A percentile compares a stretch with the other conserved stretches of the same genome.
These are phyloP conservation scores for Stomorhina lunata DNA, from an alignment of 2,888 invertebrate species.

Conservation along the genomic window DNA sequence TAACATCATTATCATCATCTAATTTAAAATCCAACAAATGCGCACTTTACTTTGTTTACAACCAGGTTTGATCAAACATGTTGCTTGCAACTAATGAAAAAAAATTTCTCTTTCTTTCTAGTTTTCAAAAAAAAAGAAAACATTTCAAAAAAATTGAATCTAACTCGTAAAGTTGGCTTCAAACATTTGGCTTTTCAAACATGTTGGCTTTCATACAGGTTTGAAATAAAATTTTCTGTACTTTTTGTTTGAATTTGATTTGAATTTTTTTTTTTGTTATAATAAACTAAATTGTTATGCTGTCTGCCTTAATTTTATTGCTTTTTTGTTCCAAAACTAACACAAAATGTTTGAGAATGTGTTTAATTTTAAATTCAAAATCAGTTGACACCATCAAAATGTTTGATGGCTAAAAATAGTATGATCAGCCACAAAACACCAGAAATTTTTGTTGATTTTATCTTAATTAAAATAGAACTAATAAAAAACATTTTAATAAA, in stretches of 20 bases:
- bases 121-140: no score
- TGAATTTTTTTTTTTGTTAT: no score
- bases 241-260: no score
- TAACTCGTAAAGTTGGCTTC: neutral
- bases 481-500: no score
- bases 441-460: neutral
- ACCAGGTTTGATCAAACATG: no score
- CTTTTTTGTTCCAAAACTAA: no score
- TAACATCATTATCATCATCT: slow-evolving; percentile 2
- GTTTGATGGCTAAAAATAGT: neutral
- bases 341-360: neutral
- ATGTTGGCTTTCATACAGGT: neutral
- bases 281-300: no score
- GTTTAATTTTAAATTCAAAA: slow-evolving; percentile 9
- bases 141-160: no score
- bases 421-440: neutral
- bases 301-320: neutral
- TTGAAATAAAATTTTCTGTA: no score
- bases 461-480: no score
- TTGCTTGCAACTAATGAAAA: slow-evolving; percentile 4
- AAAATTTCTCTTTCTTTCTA: no score
- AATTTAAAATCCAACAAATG: slow-evolving; percentile 15
- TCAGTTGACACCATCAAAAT: slow-evolving; percentile 48
- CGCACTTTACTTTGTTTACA: slow-evolving; percentile 2
- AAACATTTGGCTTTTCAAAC: neutral